These are phyloP conservation scores for Alectura lathami DNA, from an alignment of 2,113 vertebrate species.

Conservation along the genomic window DNA sequence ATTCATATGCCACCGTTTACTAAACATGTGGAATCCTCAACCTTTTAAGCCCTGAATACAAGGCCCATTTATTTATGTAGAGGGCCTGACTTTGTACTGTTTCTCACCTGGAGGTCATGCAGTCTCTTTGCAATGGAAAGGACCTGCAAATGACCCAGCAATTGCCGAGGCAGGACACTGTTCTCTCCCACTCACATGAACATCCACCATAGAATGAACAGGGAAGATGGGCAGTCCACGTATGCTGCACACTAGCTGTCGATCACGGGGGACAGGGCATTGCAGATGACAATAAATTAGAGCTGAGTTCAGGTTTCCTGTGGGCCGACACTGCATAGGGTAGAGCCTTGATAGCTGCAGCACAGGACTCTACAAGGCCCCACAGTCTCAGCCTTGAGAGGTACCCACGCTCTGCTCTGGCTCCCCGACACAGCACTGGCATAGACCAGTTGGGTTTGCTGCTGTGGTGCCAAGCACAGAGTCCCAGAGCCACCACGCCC, in stretches of 20 bases:
- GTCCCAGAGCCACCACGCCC: not conserved
- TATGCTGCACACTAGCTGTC: not conserved
- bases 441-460: accelerated
- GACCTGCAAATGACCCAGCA: not conserved
- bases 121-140: not conserved
- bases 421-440: accelerated
- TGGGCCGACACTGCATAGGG: not conserved
- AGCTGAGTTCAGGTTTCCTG: not conserved
- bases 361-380: not conserved
- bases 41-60: not conserved
- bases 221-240: not conserved
- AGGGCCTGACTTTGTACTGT: not conserved
- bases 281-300: not conserved
- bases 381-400: not conserved
- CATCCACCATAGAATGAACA: not conserved
- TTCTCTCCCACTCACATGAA: not conserved
- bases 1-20: not conserved
- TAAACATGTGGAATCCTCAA: not conserved
- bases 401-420: accelerated
- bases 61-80: not conserved
- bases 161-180: not conserved
- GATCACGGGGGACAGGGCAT: not conserved
- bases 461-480: not conserved
- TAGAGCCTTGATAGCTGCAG: not conserved
- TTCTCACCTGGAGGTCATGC: not conserved